phyloP scores from a whole-genome alignment of 2,888 invertebrate genomes.

The Tinea semifulvella region DNA sequence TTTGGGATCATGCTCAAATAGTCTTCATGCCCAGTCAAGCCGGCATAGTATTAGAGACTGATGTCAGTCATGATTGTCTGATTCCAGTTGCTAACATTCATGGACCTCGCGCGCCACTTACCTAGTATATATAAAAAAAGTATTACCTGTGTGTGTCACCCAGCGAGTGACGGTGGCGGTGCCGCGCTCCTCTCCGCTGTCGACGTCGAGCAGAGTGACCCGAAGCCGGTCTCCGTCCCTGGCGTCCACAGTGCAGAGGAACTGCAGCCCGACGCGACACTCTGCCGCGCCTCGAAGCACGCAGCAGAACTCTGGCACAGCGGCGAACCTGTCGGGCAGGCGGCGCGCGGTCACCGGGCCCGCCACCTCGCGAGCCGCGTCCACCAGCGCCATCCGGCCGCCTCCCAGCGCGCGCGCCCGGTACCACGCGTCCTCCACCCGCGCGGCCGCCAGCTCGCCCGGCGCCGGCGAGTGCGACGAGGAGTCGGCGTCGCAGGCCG shows the following conservation, averaged over 20 bases:
- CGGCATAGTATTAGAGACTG: too few relatives aligned
- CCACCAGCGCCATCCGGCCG: constrained; percentile 32
- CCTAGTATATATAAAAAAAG: too few relatives aligned
- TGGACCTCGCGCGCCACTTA: too few relatives aligned
- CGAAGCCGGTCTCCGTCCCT: constrained; percentile 23
- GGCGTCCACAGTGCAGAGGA: constrained; percentile 29
- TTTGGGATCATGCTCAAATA: too few relatives aligned
- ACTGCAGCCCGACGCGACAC: constrained; percentile 26
- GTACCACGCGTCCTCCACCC: constrained; percentile 43
- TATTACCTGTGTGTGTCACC: too few relatives aligned
- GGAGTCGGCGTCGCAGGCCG: constrained; percentile 26
- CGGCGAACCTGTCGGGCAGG: constrained; percentile 26
- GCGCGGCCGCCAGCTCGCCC: constrained; percentile 34
- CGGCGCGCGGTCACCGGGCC: constrained; percentile 20
- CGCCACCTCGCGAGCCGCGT: constrained; percentile 34
- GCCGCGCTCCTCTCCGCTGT: constrained; percentile 23
- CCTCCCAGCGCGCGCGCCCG: constrained; percentile 36
- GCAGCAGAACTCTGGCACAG: constrained; percentile 41
- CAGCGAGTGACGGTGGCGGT: constrained; percentile 34
- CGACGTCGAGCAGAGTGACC: constrained; percentile 27
- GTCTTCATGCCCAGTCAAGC: too few relatives aligned
- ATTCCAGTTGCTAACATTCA: too few relatives aligned
- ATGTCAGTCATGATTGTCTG: too few relatives aligned
- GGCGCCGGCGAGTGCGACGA: constrained; percentile 22
- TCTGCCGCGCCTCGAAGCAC: constrained; percentile 21